Conservation (phyloP, 2,888 invertebrate species). For the Orthonevra nobilis region DNA sequence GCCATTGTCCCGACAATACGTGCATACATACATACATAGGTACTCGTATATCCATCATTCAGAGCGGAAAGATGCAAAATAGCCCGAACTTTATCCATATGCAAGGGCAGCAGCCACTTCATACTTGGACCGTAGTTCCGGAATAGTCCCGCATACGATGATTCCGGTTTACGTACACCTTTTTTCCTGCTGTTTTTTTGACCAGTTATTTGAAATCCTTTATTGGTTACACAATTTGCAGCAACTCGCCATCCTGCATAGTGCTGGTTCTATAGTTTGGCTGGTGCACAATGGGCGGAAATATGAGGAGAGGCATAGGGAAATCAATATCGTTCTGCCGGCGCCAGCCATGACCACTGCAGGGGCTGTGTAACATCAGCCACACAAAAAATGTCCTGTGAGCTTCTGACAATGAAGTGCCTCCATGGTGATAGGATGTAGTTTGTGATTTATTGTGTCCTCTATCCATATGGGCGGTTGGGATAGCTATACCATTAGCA, state of each 20-base stretch:
- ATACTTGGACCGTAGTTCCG: constrained; percentile 44
- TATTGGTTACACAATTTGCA: constrained; percentile 66
- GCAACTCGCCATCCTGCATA: constrained; percentile 49
- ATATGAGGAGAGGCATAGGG: no score
- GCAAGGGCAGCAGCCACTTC: constrained; percentile 40
- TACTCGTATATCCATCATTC: constrained; percentile 41
- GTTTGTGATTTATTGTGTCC: constrained; percentile 66
- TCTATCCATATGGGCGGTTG: constrained; percentile 39
- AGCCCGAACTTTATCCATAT: constrained; percentile 32
- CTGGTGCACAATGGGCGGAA: no score
- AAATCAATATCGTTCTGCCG: constrained; percentile 65
- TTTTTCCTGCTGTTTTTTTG: background rate
- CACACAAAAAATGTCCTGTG: constrained; percentile 61
- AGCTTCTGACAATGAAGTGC: constrained; percentile 66
- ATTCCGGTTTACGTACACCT: no score
- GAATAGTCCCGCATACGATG: constrained; percentile 18
- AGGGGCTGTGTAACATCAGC: constrained; percentile 30
- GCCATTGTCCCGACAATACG: constrained; percentile 1
- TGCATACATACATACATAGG: no score
- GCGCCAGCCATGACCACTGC: constrained; percentile 65
- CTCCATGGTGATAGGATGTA: constrained; percentile 63
- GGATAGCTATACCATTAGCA: constrained; percentile 2
- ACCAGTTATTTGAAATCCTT: constrained; percentile 43
- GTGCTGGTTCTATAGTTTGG: no score
- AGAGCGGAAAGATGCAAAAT: constrained; percentile 49